Evolutionary conservation across 2,797 vertebrate species (phyloP), one percentile per base, ranked within the genome.

Genomic region (Anas bernieri): DNA sequence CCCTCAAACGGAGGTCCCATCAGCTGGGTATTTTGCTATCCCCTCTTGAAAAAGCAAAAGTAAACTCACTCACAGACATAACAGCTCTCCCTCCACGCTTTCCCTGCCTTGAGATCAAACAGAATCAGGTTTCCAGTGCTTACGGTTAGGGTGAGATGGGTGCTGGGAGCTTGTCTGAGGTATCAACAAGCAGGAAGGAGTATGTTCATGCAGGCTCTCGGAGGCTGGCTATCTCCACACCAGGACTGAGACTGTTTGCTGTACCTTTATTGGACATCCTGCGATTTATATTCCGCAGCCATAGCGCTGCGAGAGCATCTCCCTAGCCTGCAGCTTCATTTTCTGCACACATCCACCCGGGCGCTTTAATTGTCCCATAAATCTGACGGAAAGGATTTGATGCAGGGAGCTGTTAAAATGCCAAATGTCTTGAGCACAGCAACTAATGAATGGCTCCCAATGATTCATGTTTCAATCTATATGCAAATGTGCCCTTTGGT

Each of bases 401-500:
- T 91, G 79, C 78, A 59, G 75, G 59, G 85, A 78, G 90, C 73
- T 96, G 86, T 97, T 94, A 95, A 96, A 96, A 94, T 94, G 96
- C 95, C 95, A 97, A 91, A 86, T 59, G 37, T 92, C 94, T 94
- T 66, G 58, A 91, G 92, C 67, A 41, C 41, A 9, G 75, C 83
- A 86, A 35, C 86, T 91, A 96, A 94, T 66, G 93, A 95, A 94
- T 73, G 89, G 77, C 76, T 86, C 76, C 70, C 69, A 92, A 88
- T 5, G 69, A 93, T 95, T 91, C 90, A 66, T 30, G 76, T 89
- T 96, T 93, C 97, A 96, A 97, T 98, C 97, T 98, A 97, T 97
- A 98, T 98, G 97, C 94, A 97, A 98, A 98, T 98, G 76, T 95
- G 91, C 85, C 96, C 95, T 97, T 95, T 92, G 69, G 79, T 80